Evolutionary conservation across 2,888 invertebrate species (phyloP).

Genomic region (Cheilosia variabilis): DNA sequence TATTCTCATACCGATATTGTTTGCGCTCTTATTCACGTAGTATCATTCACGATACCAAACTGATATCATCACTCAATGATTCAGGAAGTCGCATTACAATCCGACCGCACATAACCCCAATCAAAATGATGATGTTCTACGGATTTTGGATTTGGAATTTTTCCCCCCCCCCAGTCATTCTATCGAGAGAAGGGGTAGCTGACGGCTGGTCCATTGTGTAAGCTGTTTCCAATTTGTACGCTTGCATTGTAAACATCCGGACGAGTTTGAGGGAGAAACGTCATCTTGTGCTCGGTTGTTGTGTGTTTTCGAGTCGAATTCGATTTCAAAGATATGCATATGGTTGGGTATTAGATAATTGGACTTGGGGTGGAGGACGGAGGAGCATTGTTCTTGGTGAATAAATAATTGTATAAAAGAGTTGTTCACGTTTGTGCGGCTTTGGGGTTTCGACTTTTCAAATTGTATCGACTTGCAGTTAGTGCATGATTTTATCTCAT

Average conservation of each 20-base stretch:
- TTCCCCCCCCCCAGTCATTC: not conserved
- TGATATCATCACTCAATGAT: constrained; percentile 58
- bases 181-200: constrained; percentile 21
- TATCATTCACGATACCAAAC: constrained; percentile 1
- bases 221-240: constrained; percentile 62
- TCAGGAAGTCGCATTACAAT: constrained; percentile 65
- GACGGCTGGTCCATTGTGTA: constrained; percentile 44
- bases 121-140: constrained; percentile 42
- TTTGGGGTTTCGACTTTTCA: constrained; percentile 26
- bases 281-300: constrained; percentile 41
- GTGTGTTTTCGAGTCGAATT: constrained; percentile 37
- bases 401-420: not conserved
- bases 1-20: not conserved
- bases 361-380: constrained; percentile 31
- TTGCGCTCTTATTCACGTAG: not conserved
- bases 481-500: constrained; percentile 51
- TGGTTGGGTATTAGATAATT: constrained; percentile 13
- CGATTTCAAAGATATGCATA: constrained; percentile 48
- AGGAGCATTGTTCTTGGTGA: not conserved
- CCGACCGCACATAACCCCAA: constrained; percentile 42
- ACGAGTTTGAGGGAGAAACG: constrained; percentile 48
- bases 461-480: constrained; percentile 34
- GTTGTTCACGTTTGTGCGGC: constrained; percentile 1
- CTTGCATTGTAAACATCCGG: constrained; percentile 74
- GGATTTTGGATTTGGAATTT: constrained; percentile 41